These are phyloP conservation scores for Temnothorax ravouxi DNA, from an alignment of 2,888 invertebrate species.

Conservation along the genomic window DNA sequence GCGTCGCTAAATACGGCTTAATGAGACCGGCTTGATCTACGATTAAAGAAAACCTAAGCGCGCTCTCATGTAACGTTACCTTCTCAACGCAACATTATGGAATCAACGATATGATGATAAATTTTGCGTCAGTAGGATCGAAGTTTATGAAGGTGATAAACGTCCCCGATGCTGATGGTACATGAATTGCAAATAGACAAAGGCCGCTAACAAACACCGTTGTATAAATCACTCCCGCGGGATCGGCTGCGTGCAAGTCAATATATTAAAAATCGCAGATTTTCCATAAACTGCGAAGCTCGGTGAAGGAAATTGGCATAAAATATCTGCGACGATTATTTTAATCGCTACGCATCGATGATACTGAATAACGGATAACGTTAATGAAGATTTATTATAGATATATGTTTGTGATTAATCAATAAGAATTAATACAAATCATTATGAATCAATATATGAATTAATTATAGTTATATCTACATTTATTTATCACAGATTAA, in stretches of 20 bases:
- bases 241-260: background rate
- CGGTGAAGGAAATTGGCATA: background rate
- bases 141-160: constrained; percentile 81
- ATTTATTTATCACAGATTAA: constrained; percentile 1
- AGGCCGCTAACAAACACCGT: constrained; percentile 70
- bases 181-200: constrained; percentile 81
- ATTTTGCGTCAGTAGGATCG: constrained; percentile 69
- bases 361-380: background rate
- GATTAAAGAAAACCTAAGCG: constrained; percentile 60
- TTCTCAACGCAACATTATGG: constrained; percentile 69
- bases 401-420: constrained; percentile 11
- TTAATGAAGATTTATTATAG: constrained; percentile 19
- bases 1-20: constrained; percentile 61
- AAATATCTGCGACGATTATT: background rate
- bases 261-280: background rate
- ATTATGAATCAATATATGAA: constrained; percentile 11
- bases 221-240: constrained; percentile 69
- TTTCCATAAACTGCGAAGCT: background rate
- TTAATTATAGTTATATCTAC: background rate
- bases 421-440: background rate
- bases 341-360: background rate
- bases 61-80: constrained; percentile 57
- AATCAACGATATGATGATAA: constrained; percentile 78
- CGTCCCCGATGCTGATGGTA: constrained; percentile 71
- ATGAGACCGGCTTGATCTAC: constrained; percentile 66